Percentiles rank a stretch among this genome's conserved stretches.
These are phyloP conservation scores for Nymphicus hollandicus DNA, from an alignment of 2,113 vertebrate species.

Conservation along the genomic window DNA sequence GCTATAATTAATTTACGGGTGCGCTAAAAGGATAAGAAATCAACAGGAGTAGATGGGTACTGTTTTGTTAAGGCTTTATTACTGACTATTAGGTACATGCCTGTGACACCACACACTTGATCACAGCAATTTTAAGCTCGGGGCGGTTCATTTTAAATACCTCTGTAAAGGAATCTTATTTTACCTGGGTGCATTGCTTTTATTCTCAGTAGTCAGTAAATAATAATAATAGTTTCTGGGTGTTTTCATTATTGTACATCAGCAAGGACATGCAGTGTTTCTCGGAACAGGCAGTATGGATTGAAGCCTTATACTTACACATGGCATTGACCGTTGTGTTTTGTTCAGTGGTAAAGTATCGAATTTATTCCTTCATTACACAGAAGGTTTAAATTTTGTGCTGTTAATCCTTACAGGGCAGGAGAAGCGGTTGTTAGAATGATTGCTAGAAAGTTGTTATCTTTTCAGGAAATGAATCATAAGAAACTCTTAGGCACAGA, in stretches of 20 bases:
- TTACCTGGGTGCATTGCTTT: background rate
- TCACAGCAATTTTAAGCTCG: background rate
- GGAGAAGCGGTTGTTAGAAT: background rate
- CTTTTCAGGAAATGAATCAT: constrained; percentile 11
- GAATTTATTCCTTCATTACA: background rate
- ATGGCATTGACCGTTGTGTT: background rate
- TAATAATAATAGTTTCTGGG: background rate
- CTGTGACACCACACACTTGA: background rate
- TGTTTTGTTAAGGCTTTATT: background rate
- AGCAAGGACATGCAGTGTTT: background rate
- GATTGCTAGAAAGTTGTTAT: constrained; percentile 25
- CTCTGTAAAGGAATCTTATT: background rate
- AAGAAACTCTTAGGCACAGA: background rate
- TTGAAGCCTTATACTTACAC: background rate
- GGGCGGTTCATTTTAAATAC: background rate
- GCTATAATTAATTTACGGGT: too few relatives aligned
- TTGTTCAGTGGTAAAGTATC: background rate
- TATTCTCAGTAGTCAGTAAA: background rate
- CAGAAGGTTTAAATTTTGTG: background rate
- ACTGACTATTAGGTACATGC: background rate
- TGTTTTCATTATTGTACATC: background rate
- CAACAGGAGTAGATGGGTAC: background rate
- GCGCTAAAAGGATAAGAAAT: too few relatives aligned
- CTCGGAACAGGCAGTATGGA: background rate
- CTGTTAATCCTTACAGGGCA: background rate